Percentiles rank a stretch among this genome's conserved stretches.
These are phyloP conservation scores for Brachyhypopomus gauderio DNA, from an alignment of 2,113 vertebrate species.

Conservation along the genomic window DNA sequence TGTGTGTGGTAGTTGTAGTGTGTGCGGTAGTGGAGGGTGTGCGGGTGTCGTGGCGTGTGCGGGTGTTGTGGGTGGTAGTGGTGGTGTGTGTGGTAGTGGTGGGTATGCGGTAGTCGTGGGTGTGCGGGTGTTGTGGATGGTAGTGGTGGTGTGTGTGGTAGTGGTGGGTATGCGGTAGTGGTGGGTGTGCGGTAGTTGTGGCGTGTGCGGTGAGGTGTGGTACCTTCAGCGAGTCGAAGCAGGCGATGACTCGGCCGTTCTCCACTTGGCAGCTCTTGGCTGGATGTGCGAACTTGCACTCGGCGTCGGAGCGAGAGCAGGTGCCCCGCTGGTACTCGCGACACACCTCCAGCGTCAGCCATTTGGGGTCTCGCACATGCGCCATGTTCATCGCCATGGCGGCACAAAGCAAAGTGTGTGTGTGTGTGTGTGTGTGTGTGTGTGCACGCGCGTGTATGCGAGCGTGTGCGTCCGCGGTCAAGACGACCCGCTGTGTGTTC, in stretches of 20 bases:
- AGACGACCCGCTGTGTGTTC: neutral
- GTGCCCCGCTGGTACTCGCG: conserved; percentile 97
- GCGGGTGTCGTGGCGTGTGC: no score
- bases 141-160: no score
- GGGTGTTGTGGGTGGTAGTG: no score
- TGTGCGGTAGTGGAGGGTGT: no score
- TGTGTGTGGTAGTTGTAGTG: no score
- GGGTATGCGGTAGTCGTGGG: no score
- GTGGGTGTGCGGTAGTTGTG: no score
- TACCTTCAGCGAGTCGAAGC: conserved; percentile 99
- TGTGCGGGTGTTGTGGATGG: no score
- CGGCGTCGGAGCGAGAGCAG: conserved; percentile 91
- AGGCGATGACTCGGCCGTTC: conserved; percentile 96
- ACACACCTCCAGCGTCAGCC: conserved; percentile 99
- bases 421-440: conserved; percentile 11
- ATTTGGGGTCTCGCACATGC: conserved; percentile 96
- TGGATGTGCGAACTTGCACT: conserved; percentile 98
- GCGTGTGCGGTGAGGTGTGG: no score
- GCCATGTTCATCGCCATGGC: conserved; percentile 89
- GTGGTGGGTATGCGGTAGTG: no score
- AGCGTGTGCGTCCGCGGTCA: conserved; percentile 13
- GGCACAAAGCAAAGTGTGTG: conserved; percentile 1
- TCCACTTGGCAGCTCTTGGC: conserved; percentile 97
- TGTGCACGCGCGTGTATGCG: no score
- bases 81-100: no score